These are phyloP conservation scores for Nebria salina DNA, from an alignment of 2,888 invertebrate genomes.

Conservation along the genomic window DNA sequence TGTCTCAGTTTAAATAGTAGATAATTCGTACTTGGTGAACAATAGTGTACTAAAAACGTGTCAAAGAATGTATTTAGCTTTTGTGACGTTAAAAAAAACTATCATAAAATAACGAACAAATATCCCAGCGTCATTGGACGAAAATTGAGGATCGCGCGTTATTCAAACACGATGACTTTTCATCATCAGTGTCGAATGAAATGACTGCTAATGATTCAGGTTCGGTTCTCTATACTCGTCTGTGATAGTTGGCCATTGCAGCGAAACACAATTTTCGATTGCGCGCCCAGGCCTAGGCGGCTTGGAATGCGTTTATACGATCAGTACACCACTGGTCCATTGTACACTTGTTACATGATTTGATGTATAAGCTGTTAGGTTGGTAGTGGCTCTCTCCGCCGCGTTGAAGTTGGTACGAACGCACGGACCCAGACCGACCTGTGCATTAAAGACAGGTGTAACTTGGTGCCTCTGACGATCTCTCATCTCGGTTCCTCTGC, in stretches of 20 bases:
- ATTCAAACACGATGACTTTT: slow-evolving; percentile 19
- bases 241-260: neutral
- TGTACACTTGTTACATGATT: slow-evolving; percentile 48
- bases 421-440: slow-evolving; percentile 6
- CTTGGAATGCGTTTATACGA: neutral
- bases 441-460: slow-evolving; percentile 43
- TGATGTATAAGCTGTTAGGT: slow-evolving; percentile 48
- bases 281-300: neutral
- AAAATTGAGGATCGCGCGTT: slow-evolving; percentile 5
- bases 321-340: slow-evolving; percentile 33
- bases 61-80: neutral
- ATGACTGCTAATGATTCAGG: slow-evolving; percentile 19
- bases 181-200: slow-evolving; percentile 9
- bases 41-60: neutral
- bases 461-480: slow-evolving; percentile 33
- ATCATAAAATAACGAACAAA: neutral
- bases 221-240: neutral
- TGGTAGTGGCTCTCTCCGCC: slow-evolving; percentile 25
- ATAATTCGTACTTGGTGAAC: neutral
- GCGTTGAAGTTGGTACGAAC: slow-evolving; percentile 14
- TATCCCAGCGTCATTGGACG: neutral
- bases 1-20: too few relatives aligned
- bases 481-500: slow-evolving; percentile 2
- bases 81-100: neutral
- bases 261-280: neutral